Percentiles rank a stretch among this genome's conserved stretches.
Conservation (phyloP, 2,113 vertebrate species). For the mouse (Mus musculus) region GRCm39 chr4:107176001-107176500, state of each 20-base stretch:
- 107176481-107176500: background rate
- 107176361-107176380: background rate
- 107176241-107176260: conserved; percentile 84
- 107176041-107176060: background rate
- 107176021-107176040: too few species aligned
- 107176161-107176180: conserved; percentile 87
- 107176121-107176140: conserved; percentile 83
- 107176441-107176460: background rate
- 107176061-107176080: background rate
- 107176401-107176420: background rate
- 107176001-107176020: background rate
- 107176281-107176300: conserved; percentile 92
- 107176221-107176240: conserved; percentile 80
- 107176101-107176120: background rate
- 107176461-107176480: background rate
- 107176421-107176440: background rate
- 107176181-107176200: conserved; percentile 91
- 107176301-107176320: conserved; percentile 86
- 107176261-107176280: conserved; percentile 89
- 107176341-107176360: background rate
- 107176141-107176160: conserved; percentile 92
- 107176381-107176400: background rate
- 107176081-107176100: background rate
- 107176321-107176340: background rate
- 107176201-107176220: conserved; percentile 84